Conservation (phyloP, 2,888 invertebrate species). For the Leptinotarsa tumamoca region DNA sequence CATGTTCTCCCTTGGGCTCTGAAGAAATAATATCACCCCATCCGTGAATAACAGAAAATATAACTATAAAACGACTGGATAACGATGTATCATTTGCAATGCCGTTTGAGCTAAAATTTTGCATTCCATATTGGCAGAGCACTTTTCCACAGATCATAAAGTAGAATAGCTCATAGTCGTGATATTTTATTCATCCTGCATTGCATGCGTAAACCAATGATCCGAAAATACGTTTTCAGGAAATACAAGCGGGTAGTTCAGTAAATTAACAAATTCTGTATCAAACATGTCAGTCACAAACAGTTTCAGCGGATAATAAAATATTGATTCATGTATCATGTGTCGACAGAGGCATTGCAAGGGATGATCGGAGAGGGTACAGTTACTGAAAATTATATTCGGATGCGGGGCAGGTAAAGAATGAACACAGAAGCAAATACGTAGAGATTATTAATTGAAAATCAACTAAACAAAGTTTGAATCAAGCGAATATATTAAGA, state of each 20-base stretch:
- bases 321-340: conserved; percentile 61
- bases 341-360: conserved; percentile 44
- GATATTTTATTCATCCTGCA: conserved; percentile 64
- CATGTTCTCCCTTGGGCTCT: background rate
- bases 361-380: conserved; percentile 27
- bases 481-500: no score
- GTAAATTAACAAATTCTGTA: conserved; percentile 59
- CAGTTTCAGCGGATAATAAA: conserved; percentile 59
- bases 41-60: conserved; percentile 21
- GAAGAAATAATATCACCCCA: conserved; percentile 12
- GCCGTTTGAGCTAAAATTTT: conserved; percentile 61
- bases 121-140: conserved; percentile 60
- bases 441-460: no score
- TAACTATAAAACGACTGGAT: conserved; percentile 34
- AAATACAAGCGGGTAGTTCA: conserved; percentile 55
- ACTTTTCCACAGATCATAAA: conserved; percentile 63
- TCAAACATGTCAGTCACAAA: conserved; percentile 60
- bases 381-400: background rate
- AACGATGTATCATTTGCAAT: conserved; percentile 54
- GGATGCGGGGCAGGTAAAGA: no score
- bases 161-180: conserved; percentile 59
- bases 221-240: conserved; percentile 61
- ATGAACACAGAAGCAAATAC: no score
- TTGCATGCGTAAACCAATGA: conserved; percentile 62
- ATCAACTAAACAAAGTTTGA: no score